Evolutionary conservation across 2,113 vertebrate species (phyloP), one percentile per base, ranked within the genome.

Genomic region (Hystrix brachyura): DNA sequence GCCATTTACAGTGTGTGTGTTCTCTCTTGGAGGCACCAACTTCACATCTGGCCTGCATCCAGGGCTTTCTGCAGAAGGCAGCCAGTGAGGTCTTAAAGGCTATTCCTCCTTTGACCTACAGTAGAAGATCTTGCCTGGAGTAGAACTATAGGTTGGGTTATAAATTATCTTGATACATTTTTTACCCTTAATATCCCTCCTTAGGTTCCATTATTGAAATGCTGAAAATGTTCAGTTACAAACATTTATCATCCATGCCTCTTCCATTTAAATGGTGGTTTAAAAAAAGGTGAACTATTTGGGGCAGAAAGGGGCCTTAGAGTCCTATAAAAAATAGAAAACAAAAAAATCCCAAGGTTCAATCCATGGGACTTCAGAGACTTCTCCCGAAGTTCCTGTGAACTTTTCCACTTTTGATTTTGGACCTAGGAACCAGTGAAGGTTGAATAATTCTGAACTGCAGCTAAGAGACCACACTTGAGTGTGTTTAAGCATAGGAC

Each of bases 321-420:
- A 3, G 69, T 67, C 65, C 46, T 46, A 88, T 67, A 60, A 74
- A 23, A 83, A 74, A 21, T 7, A 85, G 78, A 74, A 46, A 64
- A 76, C 53, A 86, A 64, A 76, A 64, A 86, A 78, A 14, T 64
- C 83, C 69, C 72, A 87, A 96, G 38, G 15, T 72, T 85, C 69
- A 92, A 92, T 4, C 53, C 23, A 84, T 72, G 27, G n/a, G 43
- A 48, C 84, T 84, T 87, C 34, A 81, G 64, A 87, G 60, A 92
- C 59, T 69, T 86, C 90, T 95, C 34, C 55, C 87, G 95, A 95
- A 95, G 90, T 92, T 85, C 48, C 93, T 90, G 57, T 53, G 74
- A 94, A 97, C 64, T 94, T 97, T 55, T 43, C 82, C 14, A 90
- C 88, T 97, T 92, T 89, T 69, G 69, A 62, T 76, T 94, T 91